Evolutionary conservation across 2,888 invertebrate species (phyloP), one percentile per base, ranked within the genome.

Genomic region (Drosophila nr. medialis): DNA sequence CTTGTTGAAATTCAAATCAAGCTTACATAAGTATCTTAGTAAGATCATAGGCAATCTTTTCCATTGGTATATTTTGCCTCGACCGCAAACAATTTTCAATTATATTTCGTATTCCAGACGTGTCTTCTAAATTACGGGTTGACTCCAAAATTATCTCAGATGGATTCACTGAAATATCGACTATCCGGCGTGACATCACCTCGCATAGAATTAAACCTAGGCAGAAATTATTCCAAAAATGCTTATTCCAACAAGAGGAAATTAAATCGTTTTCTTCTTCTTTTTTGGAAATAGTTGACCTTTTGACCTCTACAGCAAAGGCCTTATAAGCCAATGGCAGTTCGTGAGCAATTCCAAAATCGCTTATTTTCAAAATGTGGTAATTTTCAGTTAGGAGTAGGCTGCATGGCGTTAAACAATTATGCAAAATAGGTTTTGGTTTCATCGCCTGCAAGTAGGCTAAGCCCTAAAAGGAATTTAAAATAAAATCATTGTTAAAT

Each of bases 281-380:
- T n/a, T 10, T 0, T n/a, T 4, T 1, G 2, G 0, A n/a, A 1
- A n/a, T 0, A 8, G 0, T 30, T 8, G 8, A 30, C 30, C 8
- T 2, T 2, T 30, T 1, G 32, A 32, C 32, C 4, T 11, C 32
- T 11, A 11, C 32, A 4, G 11, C 32, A 11, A 11, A 32, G 11
- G 32, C 32, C 32, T 32, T 32, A 32, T 32, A 32, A 32, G 11
- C 32, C 1, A 32, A 11, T 36, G 36, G 15, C 53, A 40, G 10
- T 4, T n/a, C 4, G 10, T n/a, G 10, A 40, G 40, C 40, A 40
- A 40, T 40, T 10, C n/a, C 40, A 40, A n/a, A 40, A 40, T 40
- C 10, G n/a, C n/a, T 2, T 40, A 40, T 40, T 40, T 40, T 40
- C n/a, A 40, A 40, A 21, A 21, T 2, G 4, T 40, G 0, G n/a